phyloP scores from a whole-genome alignment of 2,888 invertebrate genomes.

The Acleris literana region DNA sequence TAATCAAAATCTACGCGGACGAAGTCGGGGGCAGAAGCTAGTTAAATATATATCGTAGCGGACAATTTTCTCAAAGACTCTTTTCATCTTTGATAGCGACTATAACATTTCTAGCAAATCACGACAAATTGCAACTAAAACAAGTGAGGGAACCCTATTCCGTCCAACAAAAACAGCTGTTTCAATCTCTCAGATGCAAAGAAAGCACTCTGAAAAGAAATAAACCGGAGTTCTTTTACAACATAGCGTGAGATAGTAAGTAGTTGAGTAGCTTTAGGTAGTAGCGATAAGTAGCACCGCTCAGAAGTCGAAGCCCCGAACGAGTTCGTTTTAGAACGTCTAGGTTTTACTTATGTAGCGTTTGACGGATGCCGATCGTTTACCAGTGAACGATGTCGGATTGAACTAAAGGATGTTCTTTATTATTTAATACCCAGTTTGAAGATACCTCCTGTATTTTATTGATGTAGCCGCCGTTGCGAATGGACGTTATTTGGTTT shows the following conservation, averaged over 20 bases:
- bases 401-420: not conserved
- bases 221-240: slow-evolving; percentile 21
- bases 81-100: too few relatives aligned
- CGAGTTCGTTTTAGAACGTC: slow-evolving; percentile 5
- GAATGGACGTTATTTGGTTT: too few relatives aligned
- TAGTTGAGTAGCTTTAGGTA: slow-evolving; percentile 25
- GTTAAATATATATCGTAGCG: too few relatives aligned
- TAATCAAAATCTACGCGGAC: too few relatives aligned
- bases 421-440: not conserved
- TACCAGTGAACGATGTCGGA: slow-evolving; percentile 1
- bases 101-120: not conserved
- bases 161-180: not conserved
- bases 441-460: not conserved
- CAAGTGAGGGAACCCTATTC: not conserved
- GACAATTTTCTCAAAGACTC: too few relatives aligned
- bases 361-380: slow-evolving; percentile 21
- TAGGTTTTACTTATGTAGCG: not conserved
- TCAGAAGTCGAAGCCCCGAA: slow-evolving; percentile 4
- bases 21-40: too few relatives aligned
- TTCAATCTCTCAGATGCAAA: slow-evolving; percentile 3
- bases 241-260: slow-evolving; percentile 15
- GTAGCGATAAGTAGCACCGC: slow-evolving; percentile 29
- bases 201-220: slow-evolving; percentile 17
- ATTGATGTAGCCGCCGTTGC: not conserved
- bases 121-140: not conserved